phyloP scores from a whole-genome alignment of 37 sponge, comb jelly and placozoan genomes.

The Halichondria panicea region DNA sequence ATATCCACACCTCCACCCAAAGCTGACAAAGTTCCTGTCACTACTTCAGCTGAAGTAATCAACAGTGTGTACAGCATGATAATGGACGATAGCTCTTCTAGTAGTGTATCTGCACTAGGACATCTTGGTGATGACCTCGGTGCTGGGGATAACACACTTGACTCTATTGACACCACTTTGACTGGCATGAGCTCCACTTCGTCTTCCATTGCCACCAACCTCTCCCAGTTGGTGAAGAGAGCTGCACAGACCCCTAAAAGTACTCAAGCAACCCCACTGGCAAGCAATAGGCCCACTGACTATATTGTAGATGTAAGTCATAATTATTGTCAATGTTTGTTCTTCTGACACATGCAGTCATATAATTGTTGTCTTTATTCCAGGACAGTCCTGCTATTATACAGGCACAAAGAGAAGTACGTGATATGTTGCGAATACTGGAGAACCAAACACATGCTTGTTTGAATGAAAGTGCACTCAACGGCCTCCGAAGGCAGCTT shows the following conservation, averaged over 20 bases:
- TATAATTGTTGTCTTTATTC: too few species aligned
- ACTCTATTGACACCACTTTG: too few species aligned
- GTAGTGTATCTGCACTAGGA: background rate
- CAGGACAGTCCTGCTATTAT: slow-evolving; percentile 1
- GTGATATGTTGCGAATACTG: slow-evolving; percentile 57
- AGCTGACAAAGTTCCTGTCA: background rate
- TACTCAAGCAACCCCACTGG: too few species aligned
- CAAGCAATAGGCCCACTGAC: too few species aligned
- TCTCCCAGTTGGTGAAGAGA: too few species aligned
- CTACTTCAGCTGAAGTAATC: slow-evolving; percentile 23
- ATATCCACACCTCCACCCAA: background rate
- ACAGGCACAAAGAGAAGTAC: slow-evolving; percentile 63
- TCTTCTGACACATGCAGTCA: too few species aligned
- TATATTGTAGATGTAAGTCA: too few species aligned
- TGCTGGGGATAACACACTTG: too few species aligned
- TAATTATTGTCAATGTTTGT: too few species aligned
- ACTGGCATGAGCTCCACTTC: too few species aligned
- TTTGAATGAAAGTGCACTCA: slow-evolving; percentile 53
- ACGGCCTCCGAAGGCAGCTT: slow-evolving; percentile 65
- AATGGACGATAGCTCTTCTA: slow-evolving; percentile 11
- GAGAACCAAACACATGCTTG: slow-evolving; percentile 84
- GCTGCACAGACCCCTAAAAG: too few species aligned
- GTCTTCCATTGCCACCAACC: too few species aligned
- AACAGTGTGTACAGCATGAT: slow-evolving; percentile 57
- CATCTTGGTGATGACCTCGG: background rate